Conservation (phyloP, 2,888 invertebrate species). For the Alloplasta piceator region DNA sequence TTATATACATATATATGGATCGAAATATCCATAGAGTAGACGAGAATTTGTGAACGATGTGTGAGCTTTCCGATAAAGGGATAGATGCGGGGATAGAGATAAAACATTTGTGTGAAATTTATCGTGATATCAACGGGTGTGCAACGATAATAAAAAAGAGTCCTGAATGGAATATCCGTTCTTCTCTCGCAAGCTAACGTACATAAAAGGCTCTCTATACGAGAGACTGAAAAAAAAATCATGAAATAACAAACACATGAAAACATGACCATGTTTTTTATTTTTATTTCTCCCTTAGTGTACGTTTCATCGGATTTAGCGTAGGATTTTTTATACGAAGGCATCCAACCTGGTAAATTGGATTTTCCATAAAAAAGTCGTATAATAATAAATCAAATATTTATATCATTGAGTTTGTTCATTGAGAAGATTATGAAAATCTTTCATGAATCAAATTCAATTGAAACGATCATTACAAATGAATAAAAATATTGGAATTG, state of each 20-base stretch:
- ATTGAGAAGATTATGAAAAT: too few species aligned
- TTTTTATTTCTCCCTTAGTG: slow-evolving; percentile 21
- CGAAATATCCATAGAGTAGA: slow-evolving; percentile 17
- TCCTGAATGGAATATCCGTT: slow-evolving; percentile 33
- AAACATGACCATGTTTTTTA: slow-evolving; percentile 8
- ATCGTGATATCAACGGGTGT: slow-evolving; percentile 56
- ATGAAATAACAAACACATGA: slow-evolving; percentile 19
- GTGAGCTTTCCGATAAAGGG: too few species aligned
- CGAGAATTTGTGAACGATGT: slow-evolving; percentile 18
- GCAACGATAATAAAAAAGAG: slow-evolving; percentile 45
- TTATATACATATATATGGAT: neutral
- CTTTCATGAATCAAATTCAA: too few species aligned
- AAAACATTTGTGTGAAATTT: slow-evolving; percentile 55
- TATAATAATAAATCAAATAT: too few species aligned
- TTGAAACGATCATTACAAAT: too few species aligned
- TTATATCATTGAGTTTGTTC: too few species aligned
- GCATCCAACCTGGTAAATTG: neutral
- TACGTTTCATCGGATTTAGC: slow-evolving; percentile 24
- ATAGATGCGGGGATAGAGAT: neutral
- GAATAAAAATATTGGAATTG: too few species aligned
- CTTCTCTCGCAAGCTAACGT: neutral
- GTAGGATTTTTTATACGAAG: slow-evolving; percentile 50
- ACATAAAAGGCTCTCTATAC: slow-evolving; percentile 1
- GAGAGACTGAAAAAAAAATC: slow-evolving; percentile 6
- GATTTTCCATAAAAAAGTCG: too few species aligned